These are phyloP conservation scores for Scomber japonicus DNA, from an alignment of 2,113 vertebrate genomes.

Conservation along the genomic window DNA sequence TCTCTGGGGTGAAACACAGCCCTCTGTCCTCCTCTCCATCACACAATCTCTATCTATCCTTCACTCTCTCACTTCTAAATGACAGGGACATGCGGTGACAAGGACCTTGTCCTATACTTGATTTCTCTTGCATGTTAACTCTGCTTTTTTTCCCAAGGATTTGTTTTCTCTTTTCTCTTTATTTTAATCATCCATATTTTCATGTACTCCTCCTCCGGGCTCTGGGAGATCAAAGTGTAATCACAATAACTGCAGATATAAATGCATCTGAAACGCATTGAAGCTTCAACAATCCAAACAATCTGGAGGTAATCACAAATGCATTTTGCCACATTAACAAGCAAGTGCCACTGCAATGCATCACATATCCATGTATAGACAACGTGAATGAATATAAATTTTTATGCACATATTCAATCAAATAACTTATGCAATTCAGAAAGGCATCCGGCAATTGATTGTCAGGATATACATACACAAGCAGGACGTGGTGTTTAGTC, in stretches of 20 bases:
- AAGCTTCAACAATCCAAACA: background rate
- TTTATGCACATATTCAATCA: background rate
- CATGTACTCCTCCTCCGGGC: background rate
- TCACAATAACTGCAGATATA: background rate
- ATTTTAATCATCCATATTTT: constrained; percentile 11
- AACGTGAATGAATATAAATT: background rate
- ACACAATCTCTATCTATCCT: constrained; percentile 56
- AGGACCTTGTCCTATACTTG: constrained; percentile 39
- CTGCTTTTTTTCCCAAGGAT: background rate
- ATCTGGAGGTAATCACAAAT: background rate
- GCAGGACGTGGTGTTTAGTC: constrained; percentile 4
- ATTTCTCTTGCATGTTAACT: constrained; percentile 14
- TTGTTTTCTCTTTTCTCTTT: background rate
- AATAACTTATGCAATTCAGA: background rate
- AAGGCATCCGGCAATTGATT: background rate
- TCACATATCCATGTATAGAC: background rate
- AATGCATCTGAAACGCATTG: background rate
- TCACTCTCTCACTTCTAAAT: constrained; percentile 57
- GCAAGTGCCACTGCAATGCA: background rate
- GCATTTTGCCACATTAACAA: constrained; percentile 3
- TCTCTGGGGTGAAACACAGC: constrained; percentile 65
- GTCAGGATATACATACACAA: background rate
- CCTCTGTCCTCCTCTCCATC: constrained; percentile 67
- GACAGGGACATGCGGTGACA: constrained; percentile 41
- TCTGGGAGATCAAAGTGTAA: constrained; percentile 1